Evolutionary conservation across 1,140 invertebrate genomes (phyloP), one percentile per base, ranked within the genome.

Genomic region (Lordiphosa mommai): DNA sequence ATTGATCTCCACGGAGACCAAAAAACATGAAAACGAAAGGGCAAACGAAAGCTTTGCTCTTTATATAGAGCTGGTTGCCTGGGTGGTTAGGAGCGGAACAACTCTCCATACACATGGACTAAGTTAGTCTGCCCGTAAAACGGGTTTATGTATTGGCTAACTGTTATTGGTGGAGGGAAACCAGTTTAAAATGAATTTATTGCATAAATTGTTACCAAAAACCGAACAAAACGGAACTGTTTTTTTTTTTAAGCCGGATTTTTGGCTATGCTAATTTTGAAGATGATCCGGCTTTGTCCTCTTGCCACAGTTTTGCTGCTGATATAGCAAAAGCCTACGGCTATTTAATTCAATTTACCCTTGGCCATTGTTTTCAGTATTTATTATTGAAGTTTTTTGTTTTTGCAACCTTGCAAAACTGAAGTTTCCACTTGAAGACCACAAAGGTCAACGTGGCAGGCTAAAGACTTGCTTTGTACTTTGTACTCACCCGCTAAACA

Each of bases 401-500:
- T 43, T 61, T 27, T 46, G 40, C 53, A 76, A 43, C 72, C 72
- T 76, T 82, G 71, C 56, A 43, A 60, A 72, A 69, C 48, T 37
- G 49, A 51, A 58, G 33, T 55, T 63, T 76, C 61, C 64, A 37
- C 37, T 20, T 27, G 17, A 41, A 38, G 38, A 4, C 72, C 57
- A n/a, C 52, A 76, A 72, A 82, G 76, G 76, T 84, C 76, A 72
- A 70, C 53, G 59, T 55, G 50, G 65, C 71, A 29, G 20, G 34
- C 30, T 57, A 66, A 27, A 47, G 52, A 12, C 33, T 46, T 32
- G 12, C 10, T 63, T 48, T n/a, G 4, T 36, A 40, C 16, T 8
- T 43, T 14, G 38, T 77, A 89, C 88, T 89, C 61, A 89, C 88
- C 88, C 44, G 70, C 53, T 61, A 70, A 76, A 49, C 50, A 59